These are phyloP conservation scores for Dufourea novaeangliae DNA, from an alignment of 1,140 invertebrate species.

Conservation along the genomic window DNA sequence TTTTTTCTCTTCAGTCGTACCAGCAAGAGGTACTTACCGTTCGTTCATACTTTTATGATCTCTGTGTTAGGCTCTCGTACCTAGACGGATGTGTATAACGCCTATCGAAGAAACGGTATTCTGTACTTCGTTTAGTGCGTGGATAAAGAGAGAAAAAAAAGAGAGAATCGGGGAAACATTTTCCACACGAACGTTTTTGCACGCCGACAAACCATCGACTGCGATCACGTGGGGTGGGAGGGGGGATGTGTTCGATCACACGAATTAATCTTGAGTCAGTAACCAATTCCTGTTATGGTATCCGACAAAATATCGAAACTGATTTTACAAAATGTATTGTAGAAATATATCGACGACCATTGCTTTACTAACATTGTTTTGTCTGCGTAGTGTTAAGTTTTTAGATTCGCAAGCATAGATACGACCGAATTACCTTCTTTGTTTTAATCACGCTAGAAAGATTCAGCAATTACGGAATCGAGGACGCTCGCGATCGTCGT, in stretches of 20 bases:
- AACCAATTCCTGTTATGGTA: slow-evolving; percentile 6
- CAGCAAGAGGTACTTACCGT: not conserved
- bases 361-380: not conserved
- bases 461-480: not conserved
- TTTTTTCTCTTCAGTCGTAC: not conserved
- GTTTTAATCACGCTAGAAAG: not conserved
- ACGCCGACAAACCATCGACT: too few relatives aligned
- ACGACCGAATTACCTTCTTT: not conserved
- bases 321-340: slow-evolving; percentile 16
- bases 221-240: slow-evolving; percentile 1
- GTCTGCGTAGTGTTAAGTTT: not conserved
- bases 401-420: not conserved
- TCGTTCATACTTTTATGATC: slow-evolving; percentile 9
- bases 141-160: not conserved
- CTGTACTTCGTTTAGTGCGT: not conserved
- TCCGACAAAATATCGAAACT: slow-evolving; percentile 12
- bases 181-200: not conserved
- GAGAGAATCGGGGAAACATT: not conserved
- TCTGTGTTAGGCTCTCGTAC: slow-evolving; percentile 11
- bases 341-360: not conserved
- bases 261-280: slow-evolving; percentile 43
- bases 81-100: not conserved
- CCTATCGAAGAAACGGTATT: not conserved
- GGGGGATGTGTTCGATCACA: not conserved
- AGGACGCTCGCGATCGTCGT: not conserved